A percentile compares a stretch with the other conserved stretches of the same genome.
Evolutionary conservation across 2,797 vertebrate genomes (phyloP).

Genomic region (Neoniphon sammara): DNA sequence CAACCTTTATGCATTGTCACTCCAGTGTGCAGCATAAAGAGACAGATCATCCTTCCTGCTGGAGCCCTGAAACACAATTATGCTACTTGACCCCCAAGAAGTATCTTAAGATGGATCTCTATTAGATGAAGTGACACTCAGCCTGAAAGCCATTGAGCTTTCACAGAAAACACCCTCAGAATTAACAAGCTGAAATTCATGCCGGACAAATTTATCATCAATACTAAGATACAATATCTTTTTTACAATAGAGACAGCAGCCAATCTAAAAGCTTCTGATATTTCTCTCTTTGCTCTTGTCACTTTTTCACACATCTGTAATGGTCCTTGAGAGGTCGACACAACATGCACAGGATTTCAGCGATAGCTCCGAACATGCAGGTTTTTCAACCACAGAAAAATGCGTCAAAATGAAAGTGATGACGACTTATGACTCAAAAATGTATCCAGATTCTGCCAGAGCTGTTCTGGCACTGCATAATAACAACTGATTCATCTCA

Average conservation of each 20-base stretch:
- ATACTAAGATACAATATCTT: not conserved
- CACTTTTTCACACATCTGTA: not conserved
- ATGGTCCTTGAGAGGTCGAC: not conserved
- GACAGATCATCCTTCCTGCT: conserved; percentile 44
- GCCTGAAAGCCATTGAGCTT: conserved; percentile 25
- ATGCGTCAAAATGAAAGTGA: not conserved
- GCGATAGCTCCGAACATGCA: not conserved
- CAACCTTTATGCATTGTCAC: conserved; percentile 62
- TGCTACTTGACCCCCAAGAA: conserved; percentile 65
- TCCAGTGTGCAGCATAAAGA: conserved; percentile 40
- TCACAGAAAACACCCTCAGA: conserved; percentile 16
- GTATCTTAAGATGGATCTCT: conserved; percentile 47
- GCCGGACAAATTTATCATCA: not conserved
- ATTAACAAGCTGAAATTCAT: not conserved
- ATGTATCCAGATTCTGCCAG: not conserved
- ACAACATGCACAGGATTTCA: not conserved
- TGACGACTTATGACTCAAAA: not conserved
- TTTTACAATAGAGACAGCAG: not conserved
- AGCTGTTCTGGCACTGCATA: conserved; percentile 23
- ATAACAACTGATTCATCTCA: conserved; percentile 20
- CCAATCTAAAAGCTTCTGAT: not conserved
- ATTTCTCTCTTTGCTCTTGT: not conserved
- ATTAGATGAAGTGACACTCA: conserved; percentile 50
- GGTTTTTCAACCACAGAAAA: conserved; percentile 7
- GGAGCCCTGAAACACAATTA: conserved; percentile 63